These are phyloP conservation scores for Drosophila asahinai DNA, from an alignment of 1,140 invertebrate species.

Conservation along the genomic window DNA sequence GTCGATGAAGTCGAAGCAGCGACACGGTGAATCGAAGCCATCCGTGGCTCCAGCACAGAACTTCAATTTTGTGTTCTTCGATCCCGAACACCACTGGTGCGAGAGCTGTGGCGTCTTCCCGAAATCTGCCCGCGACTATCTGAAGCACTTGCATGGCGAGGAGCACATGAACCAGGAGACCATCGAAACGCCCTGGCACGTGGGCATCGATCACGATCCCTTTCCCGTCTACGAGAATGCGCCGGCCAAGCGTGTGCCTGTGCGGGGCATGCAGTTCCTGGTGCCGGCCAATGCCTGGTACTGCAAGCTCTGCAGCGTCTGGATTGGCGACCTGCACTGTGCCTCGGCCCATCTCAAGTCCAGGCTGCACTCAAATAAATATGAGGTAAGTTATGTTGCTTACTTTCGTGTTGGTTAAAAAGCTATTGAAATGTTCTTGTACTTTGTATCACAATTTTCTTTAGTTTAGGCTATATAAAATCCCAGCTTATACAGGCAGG, in stretches of 20 bases:
- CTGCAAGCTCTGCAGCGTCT: conserved; percentile 93
- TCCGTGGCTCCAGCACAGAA: conserved; percentile 31
- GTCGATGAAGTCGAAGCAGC: conserved; percentile 85
- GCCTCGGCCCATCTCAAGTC: conserved; percentile 93
- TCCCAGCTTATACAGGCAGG: too few species aligned
- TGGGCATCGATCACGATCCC: conserved; percentile 86
- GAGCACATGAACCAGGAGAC: conserved; percentile 90
- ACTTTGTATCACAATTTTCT: too few species aligned
- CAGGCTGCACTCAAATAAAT: conserved; percentile 91
- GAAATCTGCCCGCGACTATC: conserved; percentile 92
- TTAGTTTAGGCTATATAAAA: too few species aligned
- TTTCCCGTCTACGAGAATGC: conserved; percentile 89
- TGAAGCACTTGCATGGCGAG: conserved; percentile 92
- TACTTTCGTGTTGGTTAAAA: not conserved
- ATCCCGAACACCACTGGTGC: conserved; percentile 95
- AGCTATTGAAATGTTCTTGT: not conserved
- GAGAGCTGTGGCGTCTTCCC: conserved; percentile 93
- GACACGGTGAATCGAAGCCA: conserved; percentile 55
- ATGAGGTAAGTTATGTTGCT: conserved; percentile 88
- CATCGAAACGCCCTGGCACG: conserved; percentile 92
- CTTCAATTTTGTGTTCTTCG: conserved; percentile 93
- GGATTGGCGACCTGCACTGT: conserved; percentile 95
- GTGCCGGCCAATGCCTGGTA: conserved; percentile 95
- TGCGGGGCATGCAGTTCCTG: conserved; percentile 94
- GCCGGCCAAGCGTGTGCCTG: conserved; percentile 91